phyloP scores from a whole-genome alignment of 2,888 invertebrate genomes.

The Anoplius nigerrimus region DNA sequence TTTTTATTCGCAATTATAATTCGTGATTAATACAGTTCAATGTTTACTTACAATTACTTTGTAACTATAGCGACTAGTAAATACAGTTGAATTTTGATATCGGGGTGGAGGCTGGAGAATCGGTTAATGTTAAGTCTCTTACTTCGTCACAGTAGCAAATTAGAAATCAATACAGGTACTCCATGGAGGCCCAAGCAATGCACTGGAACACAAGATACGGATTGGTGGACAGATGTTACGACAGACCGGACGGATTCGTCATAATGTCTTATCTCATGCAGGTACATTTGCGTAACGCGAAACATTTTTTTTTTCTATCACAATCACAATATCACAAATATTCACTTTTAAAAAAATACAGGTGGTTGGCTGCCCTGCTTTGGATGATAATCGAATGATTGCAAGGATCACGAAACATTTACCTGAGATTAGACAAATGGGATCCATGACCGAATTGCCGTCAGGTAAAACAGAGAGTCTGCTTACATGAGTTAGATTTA shows the following conservation, averaged over 20 bases:
- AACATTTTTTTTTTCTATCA: neutral
- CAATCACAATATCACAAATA: too few species aligned
- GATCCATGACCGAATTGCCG: constrained; percentile 38
- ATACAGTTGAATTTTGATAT: neutral
- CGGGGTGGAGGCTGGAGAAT: neutral
- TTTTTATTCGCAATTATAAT: too few species aligned
- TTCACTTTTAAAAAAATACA: constrained; percentile 21
- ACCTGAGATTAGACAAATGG: constrained; percentile 42
- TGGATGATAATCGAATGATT: constrained; percentile 57
- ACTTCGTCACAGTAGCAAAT: neutral
- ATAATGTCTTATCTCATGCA: constrained; percentile 61
- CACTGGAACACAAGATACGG: constrained; percentile 66
- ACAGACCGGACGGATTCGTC: constrained; percentile 63
- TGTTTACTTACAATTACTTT: too few species aligned
- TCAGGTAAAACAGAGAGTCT: too few species aligned
- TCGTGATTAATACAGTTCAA: too few species aligned
- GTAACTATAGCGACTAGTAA: too few species aligned
- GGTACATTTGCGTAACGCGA: constrained; percentile 36
- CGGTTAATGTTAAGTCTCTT: neutral
- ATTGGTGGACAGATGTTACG: constrained; percentile 56
- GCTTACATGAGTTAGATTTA: too few species aligned
- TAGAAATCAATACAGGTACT: constrained; percentile 53
- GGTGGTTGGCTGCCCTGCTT: constrained; percentile 61
- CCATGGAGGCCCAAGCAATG: constrained; percentile 67
- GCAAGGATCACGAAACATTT: constrained; percentile 54